Percentiles rank a stretch among this genome's conserved stretches.
Evolutionary conservation across 2,113 vertebrate species (phyloP).

Genomic region (Xyliphius kryptos): DNA sequence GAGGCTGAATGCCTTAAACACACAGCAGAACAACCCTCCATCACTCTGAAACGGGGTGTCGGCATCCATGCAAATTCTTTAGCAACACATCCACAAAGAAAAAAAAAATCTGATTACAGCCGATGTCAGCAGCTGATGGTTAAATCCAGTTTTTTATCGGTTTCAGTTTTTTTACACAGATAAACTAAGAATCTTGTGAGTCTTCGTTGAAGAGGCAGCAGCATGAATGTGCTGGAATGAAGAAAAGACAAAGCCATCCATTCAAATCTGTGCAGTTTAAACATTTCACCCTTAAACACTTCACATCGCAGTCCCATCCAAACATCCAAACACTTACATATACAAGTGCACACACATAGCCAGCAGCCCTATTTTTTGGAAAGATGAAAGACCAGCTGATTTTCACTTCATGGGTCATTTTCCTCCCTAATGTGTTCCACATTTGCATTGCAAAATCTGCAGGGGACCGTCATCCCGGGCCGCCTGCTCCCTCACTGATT

Average conservation of each 20-base stretch:
- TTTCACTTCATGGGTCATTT: slow-evolving; percentile 10
- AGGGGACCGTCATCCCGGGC: no score
- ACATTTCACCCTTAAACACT: not conserved
- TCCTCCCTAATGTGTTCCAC: slow-evolving; percentile 11
- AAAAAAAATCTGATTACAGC: no score
- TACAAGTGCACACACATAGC: no score
- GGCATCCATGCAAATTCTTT: not conserved
- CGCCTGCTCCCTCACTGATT: slow-evolving; percentile 1
- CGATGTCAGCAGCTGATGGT: no score
- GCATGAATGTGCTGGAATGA: slow-evolving; percentile 22
- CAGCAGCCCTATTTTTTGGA: not conserved
- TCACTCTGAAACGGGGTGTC: slow-evolving; percentile 17
- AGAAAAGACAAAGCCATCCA: slow-evolving; percentile 1
- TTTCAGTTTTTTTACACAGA: not conserved
- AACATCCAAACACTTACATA: not conserved
- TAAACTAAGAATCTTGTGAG: slow-evolving; percentile 13
- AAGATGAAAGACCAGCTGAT: slow-evolving; percentile 19
- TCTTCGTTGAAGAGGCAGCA: slow-evolving; percentile 11
- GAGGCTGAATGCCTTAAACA: not conserved
- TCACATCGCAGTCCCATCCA: not conserved
- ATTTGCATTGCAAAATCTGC: slow-evolving; percentile 21
- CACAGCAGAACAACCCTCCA: slow-evolving; percentile 13
- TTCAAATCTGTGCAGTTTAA: not conserved
- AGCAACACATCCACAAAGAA: not conserved
- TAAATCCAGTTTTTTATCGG: no score